phyloP scores from a whole-genome alignment of 2,113 vertebrate genomes.

The Chauna torquata region DNA sequence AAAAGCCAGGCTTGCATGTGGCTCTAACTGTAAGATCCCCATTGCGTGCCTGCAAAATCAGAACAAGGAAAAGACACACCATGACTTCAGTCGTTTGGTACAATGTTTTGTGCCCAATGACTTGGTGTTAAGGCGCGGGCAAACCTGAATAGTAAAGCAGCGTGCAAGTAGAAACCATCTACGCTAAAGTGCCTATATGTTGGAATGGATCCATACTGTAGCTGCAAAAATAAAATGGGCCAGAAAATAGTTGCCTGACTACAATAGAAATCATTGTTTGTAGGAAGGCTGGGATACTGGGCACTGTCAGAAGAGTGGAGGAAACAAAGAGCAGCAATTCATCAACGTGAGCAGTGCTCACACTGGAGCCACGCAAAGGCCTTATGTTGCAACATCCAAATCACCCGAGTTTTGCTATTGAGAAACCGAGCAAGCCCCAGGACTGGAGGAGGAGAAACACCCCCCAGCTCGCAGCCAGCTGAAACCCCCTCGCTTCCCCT shows the following conservation, averaged over 20 bases:
- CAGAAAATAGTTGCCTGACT: constrained; percentile 51
- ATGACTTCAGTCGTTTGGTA: not conserved
- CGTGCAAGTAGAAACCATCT: not conserved
- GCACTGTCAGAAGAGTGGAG: constrained; percentile 41
- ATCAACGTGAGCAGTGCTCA: not conserved
- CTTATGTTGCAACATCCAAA: constrained; percentile 12
- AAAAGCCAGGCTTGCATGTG: constrained; percentile 80
- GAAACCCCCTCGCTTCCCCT: not conserved
- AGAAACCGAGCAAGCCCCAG: not conserved
- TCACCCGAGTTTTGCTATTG: not conserved
- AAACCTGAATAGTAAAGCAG: not conserved
- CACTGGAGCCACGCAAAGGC: not conserved
- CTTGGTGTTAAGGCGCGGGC: not conserved
- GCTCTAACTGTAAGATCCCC: constrained; percentile 76
- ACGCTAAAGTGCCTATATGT: not conserved
- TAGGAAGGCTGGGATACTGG: constrained; percentile 42
- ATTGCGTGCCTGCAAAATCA: constrained; percentile 67
- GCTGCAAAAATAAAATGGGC: constrained; percentile 31
- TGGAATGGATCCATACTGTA: constrained; percentile 44
- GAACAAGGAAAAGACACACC: not conserved
- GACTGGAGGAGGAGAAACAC: not conserved
- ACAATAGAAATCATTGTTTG: constrained; percentile 48
- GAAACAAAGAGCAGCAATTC: constrained; percentile 64
- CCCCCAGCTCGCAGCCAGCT: not conserved
- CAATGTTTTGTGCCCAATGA: not conserved